Evolutionary conservation across 2,797 vertebrate species (phyloP), one percentile per base, ranked within the genome.

Genomic region (Pygocentrus nattereri): DNA sequence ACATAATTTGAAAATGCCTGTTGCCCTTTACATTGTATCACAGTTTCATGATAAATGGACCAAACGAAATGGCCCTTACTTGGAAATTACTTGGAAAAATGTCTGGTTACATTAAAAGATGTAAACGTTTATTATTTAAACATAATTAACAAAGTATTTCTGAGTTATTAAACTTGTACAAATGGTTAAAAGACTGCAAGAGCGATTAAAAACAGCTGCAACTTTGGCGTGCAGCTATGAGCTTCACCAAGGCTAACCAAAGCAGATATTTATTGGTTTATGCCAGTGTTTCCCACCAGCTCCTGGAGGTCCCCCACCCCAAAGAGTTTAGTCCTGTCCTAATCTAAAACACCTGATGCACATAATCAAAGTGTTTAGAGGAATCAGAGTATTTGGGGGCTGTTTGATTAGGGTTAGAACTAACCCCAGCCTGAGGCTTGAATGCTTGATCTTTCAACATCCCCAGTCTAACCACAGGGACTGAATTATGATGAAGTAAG

Each of bases 331-430:
- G 49, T 34, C 49, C 49, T 4, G 49, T 27, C 49, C 7, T 52
- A 54, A 72, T 72, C 23, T 31, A 54, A 52, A 30, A 54, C 47
- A 72, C 69, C 69, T 72, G 69, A 72, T 54, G 25, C 27, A 72
- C 31, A 70, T 25, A 49, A 49, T 25, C 38, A 54, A 31, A 16
- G 15, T 54, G 69, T 72, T 72, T 30, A 52, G 69, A 54, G 10
- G 18, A 27, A 18, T 71, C 47, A 10, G 47, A 52, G 27, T 30
- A 34, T 19, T 25, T 30, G 16, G 54, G 69, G 15, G 49, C 23
- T 52, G 47, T 72, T 77, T 30, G 49, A 72, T 72, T 52, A 54
- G 25, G 13, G 11, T 30, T 54, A 27, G 8, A 70, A 70, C 41
- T 50, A 47, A 54, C 54, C 25, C 31, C 27, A 31, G 49, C 69